phyloP scores from a whole-genome alignment of 2,888 invertebrate species.

The Epinotia brunnichana region DNA sequence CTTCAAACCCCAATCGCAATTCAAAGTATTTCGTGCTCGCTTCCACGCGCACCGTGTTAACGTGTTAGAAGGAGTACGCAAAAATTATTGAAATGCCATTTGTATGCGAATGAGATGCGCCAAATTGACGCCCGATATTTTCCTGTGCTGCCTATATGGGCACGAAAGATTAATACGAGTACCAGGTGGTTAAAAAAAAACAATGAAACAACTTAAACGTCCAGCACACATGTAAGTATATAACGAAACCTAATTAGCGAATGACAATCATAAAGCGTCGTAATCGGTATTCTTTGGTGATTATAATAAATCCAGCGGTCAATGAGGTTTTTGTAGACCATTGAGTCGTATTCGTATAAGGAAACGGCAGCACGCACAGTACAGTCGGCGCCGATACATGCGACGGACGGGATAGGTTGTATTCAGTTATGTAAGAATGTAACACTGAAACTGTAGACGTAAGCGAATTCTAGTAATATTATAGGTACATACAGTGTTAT shows the following conservation, averaged over 20 bases:
- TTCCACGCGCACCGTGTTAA: background rate
- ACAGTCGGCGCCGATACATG: conserved; percentile 1
- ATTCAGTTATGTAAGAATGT: background rate
- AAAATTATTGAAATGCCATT: background rate
- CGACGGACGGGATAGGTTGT: background rate
- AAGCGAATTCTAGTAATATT: background rate
- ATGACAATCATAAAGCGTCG: conserved; percentile 45
- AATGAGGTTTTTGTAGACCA: conserved; percentile 37
- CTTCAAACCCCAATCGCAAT: background rate
- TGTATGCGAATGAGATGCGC: background rate
- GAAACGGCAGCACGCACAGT: background rate
- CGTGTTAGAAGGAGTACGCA: background rate
- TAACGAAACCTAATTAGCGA: conserved; percentile 49
- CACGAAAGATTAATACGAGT: background rate
- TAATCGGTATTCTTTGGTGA: conserved; percentile 50
- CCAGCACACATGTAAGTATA: conserved; percentile 38
- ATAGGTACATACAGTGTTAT: no score
- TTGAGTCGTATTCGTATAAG: conserved; percentile 34
- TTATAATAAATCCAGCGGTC: conserved; percentile 58
- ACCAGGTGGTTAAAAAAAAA: conserved; percentile 17
- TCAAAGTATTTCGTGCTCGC: background rate
- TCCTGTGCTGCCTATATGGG: background rate
- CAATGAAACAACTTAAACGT: conserved; percentile 33
- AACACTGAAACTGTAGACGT: background rate
- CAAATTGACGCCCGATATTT: background rate